A percentile compares a stretch with the other conserved stretches of the same genome.
Conservation (phyloP, 2,113 vertebrate species). For the Macheiramphus alcinus region DNA sequence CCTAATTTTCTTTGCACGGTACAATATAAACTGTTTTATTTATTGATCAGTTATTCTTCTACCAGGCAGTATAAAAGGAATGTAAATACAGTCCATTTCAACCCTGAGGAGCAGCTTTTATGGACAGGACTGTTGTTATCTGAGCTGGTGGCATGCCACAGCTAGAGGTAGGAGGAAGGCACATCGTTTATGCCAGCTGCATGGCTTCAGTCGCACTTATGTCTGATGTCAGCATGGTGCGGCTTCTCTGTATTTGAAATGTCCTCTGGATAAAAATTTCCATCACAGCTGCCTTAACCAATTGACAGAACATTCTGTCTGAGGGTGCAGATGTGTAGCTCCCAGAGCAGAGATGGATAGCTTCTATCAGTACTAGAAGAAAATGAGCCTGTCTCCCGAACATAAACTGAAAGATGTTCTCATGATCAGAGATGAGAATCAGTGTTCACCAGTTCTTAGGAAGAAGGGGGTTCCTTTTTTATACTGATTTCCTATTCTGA, state of each 20-base stretch:
- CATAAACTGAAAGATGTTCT: neutral
- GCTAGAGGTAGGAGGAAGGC: neutral
- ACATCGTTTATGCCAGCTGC: neutral
- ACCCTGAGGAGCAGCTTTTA: neutral
- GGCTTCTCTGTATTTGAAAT: slow-evolving; percentile 16
- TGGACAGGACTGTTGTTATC: neutral
- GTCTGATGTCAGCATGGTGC: slow-evolving; percentile 15
- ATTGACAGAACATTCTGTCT: slow-evolving; percentile 27
- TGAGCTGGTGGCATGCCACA: neutral
- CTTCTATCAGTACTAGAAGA: neutral
- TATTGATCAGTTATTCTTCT: neutral
- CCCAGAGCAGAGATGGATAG: slow-evolving; percentile 26
- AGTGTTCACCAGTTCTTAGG: neutral
- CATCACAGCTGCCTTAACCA: slow-evolving; percentile 41
- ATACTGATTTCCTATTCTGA: neutral
- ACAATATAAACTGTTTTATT: neutral
- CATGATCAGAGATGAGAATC: neutral
- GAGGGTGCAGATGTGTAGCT: slow-evolving; percentile 14
- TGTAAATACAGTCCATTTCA: neutral
- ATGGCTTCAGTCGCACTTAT: neutral
- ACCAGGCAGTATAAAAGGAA: neutral
- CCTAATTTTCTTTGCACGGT: neutral
- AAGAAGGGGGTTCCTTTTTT: neutral
- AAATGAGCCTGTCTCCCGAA: slow-evolving; percentile 4
- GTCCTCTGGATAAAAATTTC: slow-evolving; percentile 49